Base-by-base conservation (phyloP, 2,888 invertebrate species). In the Octodonta nipae region DNA sequence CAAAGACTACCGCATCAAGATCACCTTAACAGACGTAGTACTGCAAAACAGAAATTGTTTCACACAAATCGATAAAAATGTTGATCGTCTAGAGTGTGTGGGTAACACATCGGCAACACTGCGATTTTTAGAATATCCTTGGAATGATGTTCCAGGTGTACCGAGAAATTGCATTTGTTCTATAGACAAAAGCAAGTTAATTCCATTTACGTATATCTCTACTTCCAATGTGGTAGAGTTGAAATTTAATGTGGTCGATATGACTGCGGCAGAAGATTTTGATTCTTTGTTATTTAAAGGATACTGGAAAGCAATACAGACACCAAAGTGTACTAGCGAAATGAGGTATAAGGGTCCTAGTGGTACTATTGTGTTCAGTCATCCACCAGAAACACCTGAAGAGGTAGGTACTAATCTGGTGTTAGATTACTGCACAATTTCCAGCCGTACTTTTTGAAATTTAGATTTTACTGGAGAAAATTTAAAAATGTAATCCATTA, bases 201-300 rank as follows among this genome's bases (percentile, higher is more conserved):
- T 77, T 36, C 78, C 78, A 8, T 81, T 82, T 54, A 80, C 79
- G 44, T 80, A 83, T 55, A 75, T 77, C 20, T 86, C 86, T 6
- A 72, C 76, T 8, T 73, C 81, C 31, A 74, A 77, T 43, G 73
- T 82, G 17, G 75, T 85, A 8, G 86, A 87, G 55, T 67, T 89
- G 20, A 76, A 79, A 49, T 87, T 89, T 52, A 77, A 78, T 43
- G 80, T 87, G 10, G 70, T 73, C 34, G 77, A 79, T 46, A 87
- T 92, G 91, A 74, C 80, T 40, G 75, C 86, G 2, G 65, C 80
- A 11, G 86, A 89, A 52, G 85, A 91, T 66, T 86, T 85, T 56
- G 75, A 83, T 36, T 78, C 79, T 28, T 71, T 88, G 44, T 80
- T 78, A 52, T 85, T 89, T 58, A 85, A 87, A 57, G 87, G 81